Base-by-base conservation (phyloP, 92 coral and sea anemone genomes). In the Bergia puertoricense region DNA sequence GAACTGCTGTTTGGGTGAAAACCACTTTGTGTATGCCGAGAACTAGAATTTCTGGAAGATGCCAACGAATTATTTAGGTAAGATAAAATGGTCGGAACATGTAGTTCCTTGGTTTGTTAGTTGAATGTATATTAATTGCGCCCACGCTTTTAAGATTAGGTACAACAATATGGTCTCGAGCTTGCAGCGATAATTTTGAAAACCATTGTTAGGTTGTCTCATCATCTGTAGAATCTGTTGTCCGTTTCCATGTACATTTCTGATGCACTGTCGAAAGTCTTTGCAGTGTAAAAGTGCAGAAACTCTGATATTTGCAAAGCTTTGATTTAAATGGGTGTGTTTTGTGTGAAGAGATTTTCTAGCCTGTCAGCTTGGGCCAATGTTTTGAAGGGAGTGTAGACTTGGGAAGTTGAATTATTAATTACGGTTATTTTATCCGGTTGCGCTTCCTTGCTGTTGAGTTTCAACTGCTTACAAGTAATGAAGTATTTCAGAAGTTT, bases 251-350 rank as follows among this genome's bases (percentile, higher is more conserved):
- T 84, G 79, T 69, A 71, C 87, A 84, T 71, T 71, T 71, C 74
- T 84, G 30, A n/a, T 84, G 87, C 79, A 84, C 56, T 74, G 38
- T 48, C 45, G 23, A 71, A 71, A 74, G 43, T 69, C 77, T 84
- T 71, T 84, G 78, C 87, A 45, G 20, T 30, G 87, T 71, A 71
- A 39, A 5, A 84, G 11, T 84, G 87, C 79, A 84, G 39, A 84
- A 69, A 71, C 87, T 36, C 30, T 69, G 20, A 11, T 44, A 6
- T 84, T 48, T 84, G 87, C 79, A 84, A 84, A 71, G 45, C 67
- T 84, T 84, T 84, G 87, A 84, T 84, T 84, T 84, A 51, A 84
- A 84, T 69, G 87, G 87, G 87, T 84, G 87, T 84, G 87, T 84
- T 84, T 71, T 71, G 45, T 84, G 67, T 69, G 54, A 44, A 22